Percentiles rank a stretch among this genome's conserved stretches.
Evolutionary conservation across 2,888 invertebrate genomes (phyloP).

Genomic region (Brenthis hecate): DNA sequence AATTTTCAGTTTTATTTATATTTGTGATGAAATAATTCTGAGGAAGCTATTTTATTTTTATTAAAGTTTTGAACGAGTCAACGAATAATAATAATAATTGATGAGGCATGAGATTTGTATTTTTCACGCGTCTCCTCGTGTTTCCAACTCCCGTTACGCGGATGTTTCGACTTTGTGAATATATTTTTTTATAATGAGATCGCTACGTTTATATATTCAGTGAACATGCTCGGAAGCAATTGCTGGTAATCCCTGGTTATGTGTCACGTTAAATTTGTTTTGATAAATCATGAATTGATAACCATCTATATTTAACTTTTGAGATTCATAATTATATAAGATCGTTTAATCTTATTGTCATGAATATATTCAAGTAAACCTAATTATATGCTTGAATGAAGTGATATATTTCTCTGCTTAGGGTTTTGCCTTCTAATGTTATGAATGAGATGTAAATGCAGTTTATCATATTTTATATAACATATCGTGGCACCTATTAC

Average conservation of each 20-base stretch:
- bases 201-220: slow-evolving; percentile 25
- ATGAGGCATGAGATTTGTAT: slow-evolving; percentile 43
- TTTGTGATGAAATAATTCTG: not conserved
- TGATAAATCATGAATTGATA: not conserved
- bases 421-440: not conserved
- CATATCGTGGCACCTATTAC: slow-evolving; percentile 29
- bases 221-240: slow-evolving; percentile 16
- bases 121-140: slow-evolving; percentile 40
- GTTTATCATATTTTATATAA: slow-evolving; percentile 31
- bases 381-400: not conserved
- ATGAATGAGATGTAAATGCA: slow-evolving; percentile 28
- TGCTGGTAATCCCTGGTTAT: slow-evolving; percentile 25
- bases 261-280: not conserved
- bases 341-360: not conserved
- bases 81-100: slow-evolving; percentile 43
- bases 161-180: slow-evolving; percentile 32
- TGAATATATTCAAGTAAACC: not conserved
- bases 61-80: slow-evolving; percentile 32
- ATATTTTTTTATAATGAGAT: slow-evolving; percentile 25
- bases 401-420: not conserved
- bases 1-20: no score
- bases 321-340: not conserved
- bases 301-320: not conserved
- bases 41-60: not conserved
- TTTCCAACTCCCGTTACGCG: slow-evolving; percentile 46